Conservation (phyloP, 2,797 vertebrate species). For the Leptatherina wallacei region DNA sequence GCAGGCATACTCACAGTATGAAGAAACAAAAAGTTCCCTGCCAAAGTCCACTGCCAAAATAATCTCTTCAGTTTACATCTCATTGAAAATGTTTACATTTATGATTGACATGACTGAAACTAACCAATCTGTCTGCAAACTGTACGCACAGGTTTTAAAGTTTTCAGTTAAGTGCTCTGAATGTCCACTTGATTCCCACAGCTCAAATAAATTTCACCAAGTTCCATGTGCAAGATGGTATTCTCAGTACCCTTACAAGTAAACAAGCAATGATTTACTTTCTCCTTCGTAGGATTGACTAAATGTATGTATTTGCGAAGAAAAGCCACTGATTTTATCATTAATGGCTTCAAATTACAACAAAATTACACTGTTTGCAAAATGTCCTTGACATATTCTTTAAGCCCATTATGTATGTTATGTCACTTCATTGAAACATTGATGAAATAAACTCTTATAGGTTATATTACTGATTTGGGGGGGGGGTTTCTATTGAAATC, state of each 20-base stretch:
- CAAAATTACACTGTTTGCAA: neutral
- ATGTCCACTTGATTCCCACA: neutral
- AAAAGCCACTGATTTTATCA: neutral
- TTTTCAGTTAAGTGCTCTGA: neutral
- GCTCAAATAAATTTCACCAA: neutral
- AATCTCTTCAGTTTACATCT: constrained; percentile 7
- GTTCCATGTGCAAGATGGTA: neutral
- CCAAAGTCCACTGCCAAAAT: constrained; percentile 6
- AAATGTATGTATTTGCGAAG: neutral
- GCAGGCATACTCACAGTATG: neutral
- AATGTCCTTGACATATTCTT: neutral
- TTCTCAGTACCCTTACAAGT: neutral
- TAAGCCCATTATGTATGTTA: neutral
- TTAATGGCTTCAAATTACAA: neutral
- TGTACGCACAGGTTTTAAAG: neutral
- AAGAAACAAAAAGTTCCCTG: neutral
- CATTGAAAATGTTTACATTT: constrained; percentile 3
- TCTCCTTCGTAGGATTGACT: neutral
- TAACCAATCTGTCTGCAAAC: neutral
- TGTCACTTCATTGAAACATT: neutral
- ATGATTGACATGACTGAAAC: constrained; percentile 5
- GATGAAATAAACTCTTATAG: neutral
- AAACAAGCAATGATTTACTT: neutral
- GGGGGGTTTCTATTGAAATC: too few relatives aligned
- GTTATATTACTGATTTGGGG: neutral